Base-by-base conservation (phyloP, 2,113 vertebrate species). In the Clarias batrachus region DNA sequence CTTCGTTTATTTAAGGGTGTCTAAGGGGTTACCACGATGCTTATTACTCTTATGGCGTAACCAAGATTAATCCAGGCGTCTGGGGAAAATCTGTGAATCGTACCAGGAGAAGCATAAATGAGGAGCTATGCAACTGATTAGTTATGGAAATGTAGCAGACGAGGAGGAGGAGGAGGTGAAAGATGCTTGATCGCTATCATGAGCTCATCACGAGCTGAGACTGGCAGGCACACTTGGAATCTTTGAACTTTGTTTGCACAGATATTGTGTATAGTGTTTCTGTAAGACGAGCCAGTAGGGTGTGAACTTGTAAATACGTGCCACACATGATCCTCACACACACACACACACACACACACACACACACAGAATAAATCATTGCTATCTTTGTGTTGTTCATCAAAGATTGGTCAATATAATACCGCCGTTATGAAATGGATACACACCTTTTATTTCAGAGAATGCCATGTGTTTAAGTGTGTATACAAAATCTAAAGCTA, bases 91-190 rank as follows among this genome's bases (percentile, higher is more conserved):
- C 56, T 41, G 25, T 10, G 62, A 65, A 68, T 33, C n/a, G 21
- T 17, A 33, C 10, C 41, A 57, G 37, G 21, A 70, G 57, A 52
- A 82, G 23, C 48, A 25, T 10, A 30, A 23, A 85, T 25, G 21
- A 88, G 52, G 66, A 13, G 60, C 65, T 63, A 12, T 10, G 27
- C 52, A 71, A 41, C 57, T 70, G 78, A 66, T 83, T 85, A 57
- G 56, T 85, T 65, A 74, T 41, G 84, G 80, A 89, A 89, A 87
- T 68, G 19, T 8, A 84, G 57, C 60, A 52, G 5, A 81, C 19
- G 9, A 54, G 25, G 41, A 81, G 7, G 30, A 48, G 79, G 81
- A 86, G 63, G 41, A 30, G 81, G 82, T 84, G 88, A 84, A 76
- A 86, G 85, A 85, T 25, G 62, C 62, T 60, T 30, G 54, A 59